These are phyloP conservation scores for Seira musarum DNA, from an alignment of 2,888 invertebrate genomes.

Conservation along the genomic window DNA sequence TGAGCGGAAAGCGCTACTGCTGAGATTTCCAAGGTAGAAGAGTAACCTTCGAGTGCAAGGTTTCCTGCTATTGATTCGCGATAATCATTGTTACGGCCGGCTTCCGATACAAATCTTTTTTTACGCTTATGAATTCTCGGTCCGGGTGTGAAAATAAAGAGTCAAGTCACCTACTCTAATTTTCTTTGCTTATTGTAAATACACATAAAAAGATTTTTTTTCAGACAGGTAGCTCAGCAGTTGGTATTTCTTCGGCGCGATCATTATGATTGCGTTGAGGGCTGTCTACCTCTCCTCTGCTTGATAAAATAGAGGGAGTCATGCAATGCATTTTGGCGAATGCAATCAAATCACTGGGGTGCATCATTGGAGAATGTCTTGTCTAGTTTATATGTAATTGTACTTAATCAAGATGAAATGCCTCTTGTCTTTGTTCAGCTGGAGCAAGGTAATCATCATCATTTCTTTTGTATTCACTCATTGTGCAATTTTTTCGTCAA, in stretches of 20 bases:
- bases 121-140: background rate
- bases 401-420: background rate
- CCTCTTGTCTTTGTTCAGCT: background rate
- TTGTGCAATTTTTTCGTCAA: no score
- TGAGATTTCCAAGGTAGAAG: conserved; percentile 61
- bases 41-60: conserved; percentile 63
- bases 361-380: no score
- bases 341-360: background rate
- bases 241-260: background rate
- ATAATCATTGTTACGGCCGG: conserved; percentile 51
- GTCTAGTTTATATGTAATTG: no score
- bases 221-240: background rate
- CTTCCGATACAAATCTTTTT: conserved; percentile 24
- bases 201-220: background rate
- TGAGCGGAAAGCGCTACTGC: conserved; percentile 36
- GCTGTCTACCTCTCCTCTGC: conserved; percentile 45
- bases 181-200: background rate
- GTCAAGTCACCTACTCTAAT: background rate
- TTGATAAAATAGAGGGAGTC: conserved; percentile 33
- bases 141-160: background rate
- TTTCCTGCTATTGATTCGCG: conserved; percentile 59
- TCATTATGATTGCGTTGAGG: conserved; percentile 13
- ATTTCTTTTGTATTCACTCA: no score
- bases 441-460: no score
- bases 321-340: conserved; percentile 32